These are phyloP conservation scores for Bufotes viridis DNA, from an alignment of 2,797 vertebrate genomes.

Conservation along the genomic window DNA sequence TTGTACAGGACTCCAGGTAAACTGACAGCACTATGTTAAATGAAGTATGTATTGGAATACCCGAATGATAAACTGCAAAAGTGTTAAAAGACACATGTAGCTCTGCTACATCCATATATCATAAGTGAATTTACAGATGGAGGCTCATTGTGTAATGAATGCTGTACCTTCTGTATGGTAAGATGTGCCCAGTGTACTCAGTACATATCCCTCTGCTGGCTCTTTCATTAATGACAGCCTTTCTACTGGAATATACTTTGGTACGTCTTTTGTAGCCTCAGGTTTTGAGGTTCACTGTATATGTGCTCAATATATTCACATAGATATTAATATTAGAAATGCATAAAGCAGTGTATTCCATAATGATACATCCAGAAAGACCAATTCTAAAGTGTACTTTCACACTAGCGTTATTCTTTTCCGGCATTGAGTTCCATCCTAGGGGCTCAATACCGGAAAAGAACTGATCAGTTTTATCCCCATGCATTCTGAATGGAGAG, in stretches of 20 bases:
- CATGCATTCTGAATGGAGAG: too few relatives aligned
- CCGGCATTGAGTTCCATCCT: too few relatives aligned
- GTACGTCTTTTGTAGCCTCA: not conserved
- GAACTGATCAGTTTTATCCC: too few relatives aligned
- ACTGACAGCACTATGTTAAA: not conserved
- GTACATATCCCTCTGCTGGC: accelerated
- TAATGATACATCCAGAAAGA: not conserved
- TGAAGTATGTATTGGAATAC: not conserved
- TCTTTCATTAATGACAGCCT: not conserved
- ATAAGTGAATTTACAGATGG: not conserved
- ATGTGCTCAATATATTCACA: too few relatives aligned
- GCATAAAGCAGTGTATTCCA: not conserved
- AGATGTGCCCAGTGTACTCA: conserved; percentile 13
- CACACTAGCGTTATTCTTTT: too few relatives aligned
- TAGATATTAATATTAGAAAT: too few relatives aligned
- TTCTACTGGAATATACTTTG: not conserved
- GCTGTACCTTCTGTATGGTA: not conserved
- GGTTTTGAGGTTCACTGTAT: too few relatives aligned
- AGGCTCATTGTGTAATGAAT: not conserved
- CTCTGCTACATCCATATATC: not conserved
- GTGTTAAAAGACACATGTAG: not conserved
- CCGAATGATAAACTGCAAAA: not conserved
- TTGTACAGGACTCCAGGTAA: conserved; percentile 12
- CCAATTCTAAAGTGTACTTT: not conserved
- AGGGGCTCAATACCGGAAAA: too few relatives aligned